Conservation (phyloP, 2,113 vertebrate genomes). For the Myotis brandtii region DNA sequence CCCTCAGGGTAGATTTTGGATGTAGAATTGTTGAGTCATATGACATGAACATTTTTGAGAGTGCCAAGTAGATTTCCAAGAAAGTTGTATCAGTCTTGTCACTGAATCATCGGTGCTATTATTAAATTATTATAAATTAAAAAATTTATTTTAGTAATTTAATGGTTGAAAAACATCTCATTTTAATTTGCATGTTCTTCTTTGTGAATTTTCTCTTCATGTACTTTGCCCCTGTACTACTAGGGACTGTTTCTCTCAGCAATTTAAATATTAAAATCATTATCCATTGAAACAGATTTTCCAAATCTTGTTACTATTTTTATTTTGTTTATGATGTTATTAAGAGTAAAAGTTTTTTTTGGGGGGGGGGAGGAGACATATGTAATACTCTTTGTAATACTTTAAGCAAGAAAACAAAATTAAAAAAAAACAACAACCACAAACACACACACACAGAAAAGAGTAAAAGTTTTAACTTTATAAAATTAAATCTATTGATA, state of each 20-base stretch:
- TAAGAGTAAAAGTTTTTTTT: neutral
- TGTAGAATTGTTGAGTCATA: neutral
- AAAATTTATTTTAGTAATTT: neutral
- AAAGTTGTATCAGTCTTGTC: neutral
- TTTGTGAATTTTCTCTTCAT: neutral
- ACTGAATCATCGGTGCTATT: neutral
- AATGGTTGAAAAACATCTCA: neutral
- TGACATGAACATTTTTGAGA: neutral
- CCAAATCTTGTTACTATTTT: constrained; percentile 20
- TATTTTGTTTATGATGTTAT: constrained; percentile 16
- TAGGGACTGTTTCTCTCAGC: neutral
- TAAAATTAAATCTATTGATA: neutral
- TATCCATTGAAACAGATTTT: neutral
- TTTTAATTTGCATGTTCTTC: neutral
- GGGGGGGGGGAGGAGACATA: no score
- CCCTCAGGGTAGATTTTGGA: neutral
- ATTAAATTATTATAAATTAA: neutral
- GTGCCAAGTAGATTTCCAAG: neutral
- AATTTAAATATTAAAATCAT: neutral
- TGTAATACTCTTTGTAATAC: no score
- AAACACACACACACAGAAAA: neutral
- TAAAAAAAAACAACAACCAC: no score
- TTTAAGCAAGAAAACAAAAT: no score
- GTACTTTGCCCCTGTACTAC: neutral
- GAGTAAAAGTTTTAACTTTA: neutral